Evolutionary conservation across 1,140 invertebrate genomes (phyloP).

Genomic region (Magallana ariakensis): DNA sequence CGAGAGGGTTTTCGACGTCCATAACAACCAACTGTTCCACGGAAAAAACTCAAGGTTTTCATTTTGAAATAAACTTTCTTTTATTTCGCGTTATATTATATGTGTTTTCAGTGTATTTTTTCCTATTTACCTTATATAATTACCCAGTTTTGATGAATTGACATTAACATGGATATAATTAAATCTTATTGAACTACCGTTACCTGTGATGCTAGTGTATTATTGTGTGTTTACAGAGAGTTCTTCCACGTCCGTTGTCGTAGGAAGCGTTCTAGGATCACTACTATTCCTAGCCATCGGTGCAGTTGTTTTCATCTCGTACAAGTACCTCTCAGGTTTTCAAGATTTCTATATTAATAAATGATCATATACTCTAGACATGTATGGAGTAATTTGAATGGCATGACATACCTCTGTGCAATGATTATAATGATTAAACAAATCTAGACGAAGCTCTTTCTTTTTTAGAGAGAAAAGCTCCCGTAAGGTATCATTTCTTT

Average conservation of each 20-base stretch:
- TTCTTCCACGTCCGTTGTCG: not conserved
- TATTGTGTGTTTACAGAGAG: not conserved
- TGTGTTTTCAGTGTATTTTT: no score
- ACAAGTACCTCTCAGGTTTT: not conserved
- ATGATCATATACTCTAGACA: no score
- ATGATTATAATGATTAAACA: no score
- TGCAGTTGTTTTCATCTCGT: not conserved
- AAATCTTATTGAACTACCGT: no score
- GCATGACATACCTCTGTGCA: no score
- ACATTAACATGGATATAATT: no score
- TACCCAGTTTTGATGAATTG: no score
- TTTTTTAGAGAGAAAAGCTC: no score
- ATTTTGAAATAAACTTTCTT: not conserved
- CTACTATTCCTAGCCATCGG: not conserved
- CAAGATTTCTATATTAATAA: not conserved
- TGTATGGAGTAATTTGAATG: no score
- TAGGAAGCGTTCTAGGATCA: not conserved
- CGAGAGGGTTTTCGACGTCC: not conserved
- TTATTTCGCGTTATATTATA: no score
- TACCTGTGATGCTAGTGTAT: not conserved
- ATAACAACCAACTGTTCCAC: not conserved
- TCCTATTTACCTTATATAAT: not conserved
- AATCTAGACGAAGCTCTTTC: no score
- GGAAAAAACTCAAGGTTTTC: not conserved
- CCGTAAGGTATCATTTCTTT: no score